Evolutionary conservation across 1,140 invertebrate genomes (phyloP).

Genomic region (Lordiphosa stackelbergi): DNA sequence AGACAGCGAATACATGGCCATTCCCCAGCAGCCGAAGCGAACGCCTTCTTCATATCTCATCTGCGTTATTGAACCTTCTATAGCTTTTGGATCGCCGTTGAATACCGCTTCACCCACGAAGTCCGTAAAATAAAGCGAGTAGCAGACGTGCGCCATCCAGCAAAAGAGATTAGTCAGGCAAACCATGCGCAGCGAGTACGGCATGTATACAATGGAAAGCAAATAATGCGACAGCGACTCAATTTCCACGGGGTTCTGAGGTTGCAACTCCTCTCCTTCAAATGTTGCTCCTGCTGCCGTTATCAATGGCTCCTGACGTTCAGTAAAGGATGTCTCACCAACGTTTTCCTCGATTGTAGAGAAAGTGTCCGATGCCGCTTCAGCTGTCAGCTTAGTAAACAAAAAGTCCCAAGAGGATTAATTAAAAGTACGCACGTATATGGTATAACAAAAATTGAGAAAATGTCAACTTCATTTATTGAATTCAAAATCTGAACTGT

Average conservation of each 20-base stretch:
- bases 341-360: constrained; percentile 19
- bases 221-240: constrained; percentile 86
- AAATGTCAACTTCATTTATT: no score
- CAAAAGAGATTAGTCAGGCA: constrained; percentile 97
- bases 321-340: constrained; percentile 52
- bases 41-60: constrained; percentile 92
- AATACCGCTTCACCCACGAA: constrained; percentile 98
- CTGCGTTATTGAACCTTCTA: constrained; percentile 81
- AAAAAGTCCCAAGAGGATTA: constrained; percentile 16
- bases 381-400: constrained; percentile 19
- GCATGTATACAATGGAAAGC: constrained; percentile 93
- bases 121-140: constrained; percentile 97
- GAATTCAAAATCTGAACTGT: no score
- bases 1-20: constrained; percentile 96
- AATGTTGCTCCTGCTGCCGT: constrained; percentile 3
- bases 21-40: constrained; percentile 96
- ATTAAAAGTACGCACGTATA: constrained; percentile 9
- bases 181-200: constrained; percentile 88
- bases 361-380: constrained; percentile 6
- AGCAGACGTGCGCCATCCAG: constrained; percentile 98
- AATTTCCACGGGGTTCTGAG: constrained; percentile 39
- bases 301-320: constrained; percentile 14
- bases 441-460: constrained; percentile 5
- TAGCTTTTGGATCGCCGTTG: constrained; percentile 90
- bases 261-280: not conserved